Percentiles rank a stretch among this genome's conserved stretches.
Conservation (phyloP, 2,888 invertebrate species). For the Drosophila anomalata region DNA sequence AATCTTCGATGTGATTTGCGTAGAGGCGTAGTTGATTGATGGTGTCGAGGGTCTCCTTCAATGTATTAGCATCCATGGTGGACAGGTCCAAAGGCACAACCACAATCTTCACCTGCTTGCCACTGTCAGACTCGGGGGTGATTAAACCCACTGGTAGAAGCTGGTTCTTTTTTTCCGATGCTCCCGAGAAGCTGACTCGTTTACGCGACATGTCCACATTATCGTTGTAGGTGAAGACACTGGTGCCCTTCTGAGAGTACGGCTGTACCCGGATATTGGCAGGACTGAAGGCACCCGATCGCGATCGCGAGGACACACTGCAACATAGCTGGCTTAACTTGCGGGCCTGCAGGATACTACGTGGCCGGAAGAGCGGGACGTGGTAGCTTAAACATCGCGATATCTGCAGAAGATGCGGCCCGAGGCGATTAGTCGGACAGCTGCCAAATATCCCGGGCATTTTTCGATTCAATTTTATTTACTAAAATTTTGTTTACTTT, state of each 20-base stretch:
- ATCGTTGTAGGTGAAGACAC: slow-evolving; percentile 47
- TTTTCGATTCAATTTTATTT: neutral
- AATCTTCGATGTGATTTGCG: slow-evolving; percentile 67
- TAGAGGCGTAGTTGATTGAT: slow-evolving; percentile 67
- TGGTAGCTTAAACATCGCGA: slow-evolving; percentile 64
- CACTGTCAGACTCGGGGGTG: slow-evolving; percentile 43
- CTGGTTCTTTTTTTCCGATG: slow-evolving; percentile 23
- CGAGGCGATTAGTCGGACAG: slow-evolving; percentile 28
- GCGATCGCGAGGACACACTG: neutral
- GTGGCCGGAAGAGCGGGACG: slow-evolving; percentile 54
- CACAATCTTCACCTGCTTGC: slow-evolving; percentile 63
- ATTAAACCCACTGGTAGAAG: slow-evolving; percentile 61
- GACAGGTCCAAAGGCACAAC: slow-evolving; percentile 72
- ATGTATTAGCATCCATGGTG: slow-evolving; percentile 53
- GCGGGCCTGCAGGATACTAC: slow-evolving; percentile 25
- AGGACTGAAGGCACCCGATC: neutral
- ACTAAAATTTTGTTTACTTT: slow-evolving; percentile 3
- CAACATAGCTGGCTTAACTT: slow-evolving; percentile 41
- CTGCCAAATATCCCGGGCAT: slow-evolving; percentile 29
- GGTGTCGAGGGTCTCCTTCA: slow-evolving; percentile 64
- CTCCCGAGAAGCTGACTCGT: slow-evolving; percentile 60
- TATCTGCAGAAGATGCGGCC: slow-evolving; percentile 61
- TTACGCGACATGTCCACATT: slow-evolving; percentile 60
- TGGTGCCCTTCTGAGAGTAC: slow-evolving; percentile 47
- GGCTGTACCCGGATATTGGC: slow-evolving; percentile 46